Conservation (phyloP, 2,797 vertebrate genomes). For the Crenichthys baileyi region DNA sequence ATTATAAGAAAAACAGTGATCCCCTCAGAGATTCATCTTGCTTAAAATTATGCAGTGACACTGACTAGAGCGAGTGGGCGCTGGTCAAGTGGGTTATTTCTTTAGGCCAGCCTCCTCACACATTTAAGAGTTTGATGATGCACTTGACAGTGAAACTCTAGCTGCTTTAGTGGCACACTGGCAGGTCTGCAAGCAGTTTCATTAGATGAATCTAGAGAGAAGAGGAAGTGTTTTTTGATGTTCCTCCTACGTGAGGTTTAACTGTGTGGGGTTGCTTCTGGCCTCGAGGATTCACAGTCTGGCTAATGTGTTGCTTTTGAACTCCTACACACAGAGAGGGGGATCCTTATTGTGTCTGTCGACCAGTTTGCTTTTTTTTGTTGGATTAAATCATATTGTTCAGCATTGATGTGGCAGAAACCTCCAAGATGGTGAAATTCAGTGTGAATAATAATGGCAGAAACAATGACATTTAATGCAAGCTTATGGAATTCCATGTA, state of each 20-base stretch:
- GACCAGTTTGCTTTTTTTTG: conserved; percentile 35
- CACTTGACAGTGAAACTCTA: conserved; percentile 32
- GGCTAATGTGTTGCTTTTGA: conserved; percentile 75
- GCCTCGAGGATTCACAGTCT: conserved; percentile 72
- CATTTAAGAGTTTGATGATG: conserved; percentile 45
- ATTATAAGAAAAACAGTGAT: conserved; percentile 11
- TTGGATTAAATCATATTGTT: conserved; percentile 44
- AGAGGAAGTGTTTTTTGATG: conserved; percentile 66
- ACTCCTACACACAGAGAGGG: conserved; percentile 69
- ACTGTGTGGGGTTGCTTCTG: conserved; percentile 70
- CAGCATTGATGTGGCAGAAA: conserved; percentile 37
- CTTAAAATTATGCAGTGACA: conserved; percentile 16
- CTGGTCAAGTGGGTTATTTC: conserved; percentile 40
- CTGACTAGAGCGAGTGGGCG: conserved; percentile 29
- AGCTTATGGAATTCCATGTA: neutral
- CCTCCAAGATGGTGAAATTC: neutral
- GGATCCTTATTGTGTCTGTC: conserved; percentile 40
- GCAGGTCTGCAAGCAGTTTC: conserved; percentile 65
- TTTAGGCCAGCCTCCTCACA: conserved; percentile 40
- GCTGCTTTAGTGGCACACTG: conserved; percentile 41
- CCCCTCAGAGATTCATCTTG: conserved; percentile 23
- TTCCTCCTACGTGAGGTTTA: conserved; percentile 75
- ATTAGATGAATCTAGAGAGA: conserved; percentile 70
- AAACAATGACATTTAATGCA: neutral
- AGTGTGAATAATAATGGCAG: conserved; percentile 2